These are phyloP conservation scores for Oreonectes daqikongensis DNA, from an alignment of 2,797 vertebrate genomes.

Conservation along the genomic window DNA sequence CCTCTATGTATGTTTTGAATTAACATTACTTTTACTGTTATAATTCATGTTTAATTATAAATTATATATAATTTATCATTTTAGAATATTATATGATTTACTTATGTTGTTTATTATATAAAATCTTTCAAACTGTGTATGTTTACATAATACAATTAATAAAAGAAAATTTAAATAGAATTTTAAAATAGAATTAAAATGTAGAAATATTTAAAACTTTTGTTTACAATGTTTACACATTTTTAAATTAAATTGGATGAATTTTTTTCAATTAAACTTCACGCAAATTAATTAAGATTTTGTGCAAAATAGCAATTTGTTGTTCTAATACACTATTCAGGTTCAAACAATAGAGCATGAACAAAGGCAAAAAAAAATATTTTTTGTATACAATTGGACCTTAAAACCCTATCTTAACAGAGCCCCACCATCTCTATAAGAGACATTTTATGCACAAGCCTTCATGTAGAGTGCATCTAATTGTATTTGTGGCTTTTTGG, in stretches of 20 bases:
- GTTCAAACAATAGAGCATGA: neutral
- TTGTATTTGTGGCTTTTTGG: conserved; percentile 24
- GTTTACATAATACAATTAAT: too few species aligned
- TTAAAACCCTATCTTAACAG: neutral
- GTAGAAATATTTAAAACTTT: too few species aligned
- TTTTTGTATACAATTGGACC: neutral
- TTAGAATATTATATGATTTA: too few species aligned
- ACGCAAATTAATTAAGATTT: neutral
- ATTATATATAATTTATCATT: too few species aligned
- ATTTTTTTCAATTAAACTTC: neutral
- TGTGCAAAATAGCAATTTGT: neutral
- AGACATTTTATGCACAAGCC: conserved; percentile 21
- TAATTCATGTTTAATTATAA: too few species aligned
- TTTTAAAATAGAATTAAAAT: too few species aligned
- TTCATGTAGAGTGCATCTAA: conserved; percentile 1
- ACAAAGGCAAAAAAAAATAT: neutral
- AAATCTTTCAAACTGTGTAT: too few species aligned
- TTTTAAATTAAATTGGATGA: too few species aligned
- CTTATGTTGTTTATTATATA: too few species aligned
- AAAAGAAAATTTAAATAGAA: too few species aligned
- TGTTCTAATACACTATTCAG: neutral
- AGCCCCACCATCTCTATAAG: conserved; percentile 5
- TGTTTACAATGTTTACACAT: too few species aligned
- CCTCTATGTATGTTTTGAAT: neutral
- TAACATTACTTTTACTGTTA: neutral